These are phyloP conservation scores for Adoxophyes honmai DNA, from an alignment of 1,140 invertebrate genomes.

Conservation along the genomic window DNA sequence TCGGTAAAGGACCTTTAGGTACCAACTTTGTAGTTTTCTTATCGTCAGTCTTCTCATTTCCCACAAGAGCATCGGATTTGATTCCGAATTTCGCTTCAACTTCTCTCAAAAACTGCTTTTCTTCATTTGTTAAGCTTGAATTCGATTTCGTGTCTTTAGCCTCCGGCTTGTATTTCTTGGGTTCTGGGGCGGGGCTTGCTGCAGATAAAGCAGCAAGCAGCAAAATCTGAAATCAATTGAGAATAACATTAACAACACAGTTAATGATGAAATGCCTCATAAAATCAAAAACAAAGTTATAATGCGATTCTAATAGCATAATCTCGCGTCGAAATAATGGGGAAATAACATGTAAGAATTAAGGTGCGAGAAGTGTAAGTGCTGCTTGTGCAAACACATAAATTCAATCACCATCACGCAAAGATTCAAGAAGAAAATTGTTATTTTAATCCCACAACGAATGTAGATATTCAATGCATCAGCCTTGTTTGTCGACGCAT, in stretches of 20 bases:
- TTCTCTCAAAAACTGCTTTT: conserved; percentile 69
- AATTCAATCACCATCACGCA: too few relatives aligned
- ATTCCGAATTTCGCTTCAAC: conserved; percentile 73
- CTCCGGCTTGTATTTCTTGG: conserved; percentile 63
- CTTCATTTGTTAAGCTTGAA: conserved; percentile 56
- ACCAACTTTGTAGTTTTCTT: conserved; percentile 26
- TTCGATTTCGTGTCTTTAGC: conserved; percentile 40
- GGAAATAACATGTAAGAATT: too few relatives aligned
- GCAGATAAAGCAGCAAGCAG: conserved; percentile 33
- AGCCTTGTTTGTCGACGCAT: too few relatives aligned
- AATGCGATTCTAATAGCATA: too few relatives aligned
- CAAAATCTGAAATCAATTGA: conserved; percentile 53
- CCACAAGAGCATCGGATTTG: conserved; percentile 47
- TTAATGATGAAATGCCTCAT: conserved; percentile 11
- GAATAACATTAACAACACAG: not conserved
- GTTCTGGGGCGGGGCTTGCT: conserved; percentile 44
- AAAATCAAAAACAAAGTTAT: not conserved
- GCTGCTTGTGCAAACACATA: too few relatives aligned
- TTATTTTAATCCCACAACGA: too few relatives aligned
- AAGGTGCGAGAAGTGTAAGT: too few relatives aligned
- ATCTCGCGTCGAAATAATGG: too few relatives aligned
- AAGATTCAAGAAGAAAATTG: too few relatives aligned
- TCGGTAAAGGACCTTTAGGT: conserved; percentile 22
- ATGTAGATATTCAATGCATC: too few relatives aligned
- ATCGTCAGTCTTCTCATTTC: conserved; percentile 30